These are phyloP conservation scores for Telmatherina bonti DNA, from an alignment of 2,797 vertebrate genomes.

Conservation along the genomic window DNA sequence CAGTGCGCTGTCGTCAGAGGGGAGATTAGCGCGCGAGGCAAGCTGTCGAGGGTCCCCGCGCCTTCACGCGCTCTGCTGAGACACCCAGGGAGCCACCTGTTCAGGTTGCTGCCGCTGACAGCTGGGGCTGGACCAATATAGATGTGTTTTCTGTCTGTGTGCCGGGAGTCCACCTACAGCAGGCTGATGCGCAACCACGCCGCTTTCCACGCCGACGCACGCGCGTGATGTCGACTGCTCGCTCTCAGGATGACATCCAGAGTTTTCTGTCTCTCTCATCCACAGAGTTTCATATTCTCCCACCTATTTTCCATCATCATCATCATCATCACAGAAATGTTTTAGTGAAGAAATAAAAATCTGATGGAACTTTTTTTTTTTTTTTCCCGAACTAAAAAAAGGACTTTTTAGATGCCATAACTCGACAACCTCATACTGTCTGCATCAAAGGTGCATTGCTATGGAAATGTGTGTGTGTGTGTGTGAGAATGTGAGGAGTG, in stretches of 20 bases:
- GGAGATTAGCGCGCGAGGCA: constrained; percentile 74
- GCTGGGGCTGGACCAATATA: constrained; percentile 76
- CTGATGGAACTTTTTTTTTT: too few relatives aligned
- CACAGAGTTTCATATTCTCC: too few relatives aligned
- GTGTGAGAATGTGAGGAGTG: too few relatives aligned
- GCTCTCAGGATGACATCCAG: neutral
- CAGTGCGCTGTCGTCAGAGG: constrained; percentile 76
- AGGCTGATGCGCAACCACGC: constrained; percentile 20
- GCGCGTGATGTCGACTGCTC: constrained; percentile 15
- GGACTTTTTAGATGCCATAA: too few relatives aligned
- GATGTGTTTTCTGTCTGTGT: constrained; percentile 66
- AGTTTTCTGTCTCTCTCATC: too few relatives aligned
- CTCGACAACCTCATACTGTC: too few relatives aligned
- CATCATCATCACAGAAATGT: too few relatives aligned
- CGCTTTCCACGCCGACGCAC: constrained; percentile 48
- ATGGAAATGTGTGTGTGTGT: too few relatives aligned
- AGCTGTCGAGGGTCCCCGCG: constrained; percentile 75
- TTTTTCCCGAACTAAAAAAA: too few relatives aligned
- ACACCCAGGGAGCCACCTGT: constrained; percentile 76
- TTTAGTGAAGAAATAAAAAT: too few relatives aligned
- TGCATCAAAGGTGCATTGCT: too few relatives aligned
- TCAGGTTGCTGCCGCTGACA: constrained; percentile 77
- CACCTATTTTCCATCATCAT: too few relatives aligned
- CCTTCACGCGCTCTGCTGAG: constrained; percentile 59
- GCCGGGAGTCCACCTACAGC: constrained; percentile 62